phyloP scores from a whole-genome alignment of 1,140 invertebrate species.

The Littorina saxatilis region DNA sequence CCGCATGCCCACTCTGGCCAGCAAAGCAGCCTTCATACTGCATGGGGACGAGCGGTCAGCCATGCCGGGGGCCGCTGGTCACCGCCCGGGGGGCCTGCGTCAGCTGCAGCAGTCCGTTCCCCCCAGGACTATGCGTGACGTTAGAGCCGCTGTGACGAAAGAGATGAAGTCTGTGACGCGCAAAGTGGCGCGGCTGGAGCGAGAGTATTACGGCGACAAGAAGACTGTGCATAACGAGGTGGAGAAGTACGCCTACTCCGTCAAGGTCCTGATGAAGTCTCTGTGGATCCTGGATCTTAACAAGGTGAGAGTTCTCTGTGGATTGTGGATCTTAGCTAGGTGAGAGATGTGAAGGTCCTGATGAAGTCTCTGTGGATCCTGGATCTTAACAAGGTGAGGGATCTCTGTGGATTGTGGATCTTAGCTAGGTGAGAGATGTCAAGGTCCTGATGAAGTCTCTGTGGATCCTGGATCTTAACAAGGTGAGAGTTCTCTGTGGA shows the following conservation, averaged over 20 bases:
- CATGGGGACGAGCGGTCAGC: conserved; percentile 35
- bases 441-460: conserved; percentile 55
- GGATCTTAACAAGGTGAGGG: conserved; percentile 50
- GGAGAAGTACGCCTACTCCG: conserved; percentile 45
- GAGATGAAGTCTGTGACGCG: conserved; percentile 51
- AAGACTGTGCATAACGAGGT: conserved; percentile 55
- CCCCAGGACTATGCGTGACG: conserved; percentile 51
- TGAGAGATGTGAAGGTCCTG: conserved; percentile 54
- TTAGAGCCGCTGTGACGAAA: conserved; percentile 45
- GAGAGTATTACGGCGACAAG: conserved; percentile 55
- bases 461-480: conserved; percentile 52
- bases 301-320: conserved; percentile 40
- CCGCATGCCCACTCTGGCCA: conserved; percentile 59
- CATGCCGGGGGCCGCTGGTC: neutral
- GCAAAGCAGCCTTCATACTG: conserved; percentile 49
- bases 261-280: conserved; percentile 56
- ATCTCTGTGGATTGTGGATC: too few species aligned
- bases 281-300: conserved; percentile 53
- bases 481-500: too few species aligned
- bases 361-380: conserved; percentile 52
- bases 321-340: too few species aligned
- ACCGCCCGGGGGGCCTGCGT: conserved; percentile 14
- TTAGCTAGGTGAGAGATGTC: too few species aligned
- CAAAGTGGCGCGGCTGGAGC: conserved; percentile 50
- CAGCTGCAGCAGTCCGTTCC: conserved; percentile 36